Evolutionary conservation across 2,888 invertebrate species (phyloP).

Genomic region (Idaea biselata): DNA sequence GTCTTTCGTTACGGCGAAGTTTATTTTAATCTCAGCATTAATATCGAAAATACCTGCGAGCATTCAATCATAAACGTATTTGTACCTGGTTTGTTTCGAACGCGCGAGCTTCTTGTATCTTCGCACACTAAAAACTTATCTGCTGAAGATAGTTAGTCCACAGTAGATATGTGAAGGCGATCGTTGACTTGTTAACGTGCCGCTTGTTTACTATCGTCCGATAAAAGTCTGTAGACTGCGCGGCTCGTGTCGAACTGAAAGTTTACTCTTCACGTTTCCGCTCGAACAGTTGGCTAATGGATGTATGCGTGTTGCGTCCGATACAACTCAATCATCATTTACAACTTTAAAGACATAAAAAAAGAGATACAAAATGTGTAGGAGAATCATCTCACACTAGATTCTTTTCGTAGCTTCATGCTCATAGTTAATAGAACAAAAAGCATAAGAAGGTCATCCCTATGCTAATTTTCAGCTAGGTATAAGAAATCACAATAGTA

Average conservation of each 20-base stretch:
- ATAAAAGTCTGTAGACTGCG: neutral
- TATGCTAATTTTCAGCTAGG: neutral
- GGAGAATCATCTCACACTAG: constrained; percentile 28
- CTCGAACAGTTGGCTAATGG: constrained; percentile 48
- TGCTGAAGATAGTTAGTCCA: neutral
- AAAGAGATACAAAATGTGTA: neutral
- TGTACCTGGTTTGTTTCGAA: constrained; percentile 78
- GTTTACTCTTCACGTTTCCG: constrained; percentile 50
- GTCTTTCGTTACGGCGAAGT: constrained; percentile 60
- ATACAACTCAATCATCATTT: constrained; percentile 33
- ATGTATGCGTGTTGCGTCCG: constrained; percentile 35
- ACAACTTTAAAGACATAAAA: neutral
- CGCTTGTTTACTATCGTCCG: neutral
- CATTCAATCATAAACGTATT: constrained; percentile 73
- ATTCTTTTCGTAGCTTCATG: constrained; percentile 17
- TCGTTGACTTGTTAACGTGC: neutral
- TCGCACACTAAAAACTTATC: constrained; percentile 46
- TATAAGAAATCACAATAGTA: neutral
- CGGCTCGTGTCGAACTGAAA: neutral
- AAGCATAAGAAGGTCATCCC: neutral
- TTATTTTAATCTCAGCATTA: constrained; percentile 74
- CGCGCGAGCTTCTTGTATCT: constrained; percentile 54
- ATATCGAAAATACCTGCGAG: constrained; percentile 72
- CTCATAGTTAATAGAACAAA: neutral
- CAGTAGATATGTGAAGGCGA: neutral